Evolutionary conservation across 1,140 invertebrate genomes (phyloP), one percentile per base, ranked within the genome.

Genomic region (Drosophila leontia): DNA sequence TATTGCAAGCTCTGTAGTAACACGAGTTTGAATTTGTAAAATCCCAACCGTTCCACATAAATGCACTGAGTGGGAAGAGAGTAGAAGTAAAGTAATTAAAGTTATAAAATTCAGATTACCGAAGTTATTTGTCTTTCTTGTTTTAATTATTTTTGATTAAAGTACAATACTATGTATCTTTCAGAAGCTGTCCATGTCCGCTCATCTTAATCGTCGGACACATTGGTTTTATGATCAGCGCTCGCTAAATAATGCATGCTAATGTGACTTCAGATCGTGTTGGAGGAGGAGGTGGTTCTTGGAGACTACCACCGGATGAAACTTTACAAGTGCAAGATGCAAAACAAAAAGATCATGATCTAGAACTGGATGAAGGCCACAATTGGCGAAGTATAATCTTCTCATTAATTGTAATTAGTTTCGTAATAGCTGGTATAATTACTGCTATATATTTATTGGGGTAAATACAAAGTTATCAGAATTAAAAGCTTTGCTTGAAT

Each of bases 361-460:
- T 91, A 19, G 85, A 88, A 85, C 94, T 94, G 50, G 96, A 96
- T 71, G 96, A 96, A 93, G 96, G 96, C 63, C 96, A 97, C 94
- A 97, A 97, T 93, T 97, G 96, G 96, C 95, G 96, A 92, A 97
- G 96, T 92, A 96, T 97, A 91, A 95, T 97, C 82, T 96, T 97
- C 91, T 96, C 96, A 44, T 94, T 97, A 84, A 94, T 97, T 93
- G 96, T 97, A 84, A 97, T 97, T 93, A 95, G 96, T 91, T 94
- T 96, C 93, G 96, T 97, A 77, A 97, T 97, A 93, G 95, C 96
- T 59, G 96, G 96, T 44, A 97, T 97, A 80, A 96, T 97, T 75
- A 96, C 96, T 75, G 96, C 96, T 74, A 97, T 97, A 93, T 96
- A 97, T 94, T 95, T 97, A 91, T 94, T 97, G 86, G 96, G 96